phyloP scores from a whole-genome alignment of 2,113 vertebrate species.

The Sturnus vulgaris region DNA sequence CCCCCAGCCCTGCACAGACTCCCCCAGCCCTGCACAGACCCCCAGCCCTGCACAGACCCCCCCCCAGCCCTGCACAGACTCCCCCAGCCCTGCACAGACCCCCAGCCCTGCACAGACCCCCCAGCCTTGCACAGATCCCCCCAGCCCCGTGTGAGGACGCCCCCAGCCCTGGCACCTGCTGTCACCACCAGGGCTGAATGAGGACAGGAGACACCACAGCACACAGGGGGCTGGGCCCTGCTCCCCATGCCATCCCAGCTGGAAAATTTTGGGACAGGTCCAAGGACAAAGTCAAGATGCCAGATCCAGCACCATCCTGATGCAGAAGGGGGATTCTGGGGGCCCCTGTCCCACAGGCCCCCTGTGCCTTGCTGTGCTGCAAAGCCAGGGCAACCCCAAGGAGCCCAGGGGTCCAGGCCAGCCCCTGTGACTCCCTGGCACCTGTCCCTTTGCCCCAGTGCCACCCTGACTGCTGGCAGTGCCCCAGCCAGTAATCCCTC shows the following conservation, averaged over 20 bases:
- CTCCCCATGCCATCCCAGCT: fast-evolving
- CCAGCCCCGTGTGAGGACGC: too few species aligned
- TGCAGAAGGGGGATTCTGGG: background rate
- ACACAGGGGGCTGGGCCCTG: fast-evolving
- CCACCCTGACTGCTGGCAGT: background rate
- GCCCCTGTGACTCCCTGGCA: fast-evolving
- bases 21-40: too few species aligned
- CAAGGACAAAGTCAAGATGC: background rate
- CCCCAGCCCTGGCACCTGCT: background rate
- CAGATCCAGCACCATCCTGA: background rate
- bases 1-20: too few species aligned
- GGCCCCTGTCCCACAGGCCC: background rate
- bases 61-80: too few species aligned
- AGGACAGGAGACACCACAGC: background rate
- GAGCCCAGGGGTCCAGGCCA: background rate
- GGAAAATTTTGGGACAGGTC: background rate
- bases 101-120: too few species aligned
- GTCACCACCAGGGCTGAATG: fast-evolving
- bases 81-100: too few species aligned
- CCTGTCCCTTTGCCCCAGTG: too few species aligned
- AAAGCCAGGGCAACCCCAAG: background rate
- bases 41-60: background rate
- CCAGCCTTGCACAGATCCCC: too few species aligned
- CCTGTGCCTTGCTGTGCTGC: background rate
- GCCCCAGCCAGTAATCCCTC: background rate